Evolutionary conservation across 1,140 invertebrate species (phyloP).

Genomic region (Teleopsis dalmanni): DNA sequence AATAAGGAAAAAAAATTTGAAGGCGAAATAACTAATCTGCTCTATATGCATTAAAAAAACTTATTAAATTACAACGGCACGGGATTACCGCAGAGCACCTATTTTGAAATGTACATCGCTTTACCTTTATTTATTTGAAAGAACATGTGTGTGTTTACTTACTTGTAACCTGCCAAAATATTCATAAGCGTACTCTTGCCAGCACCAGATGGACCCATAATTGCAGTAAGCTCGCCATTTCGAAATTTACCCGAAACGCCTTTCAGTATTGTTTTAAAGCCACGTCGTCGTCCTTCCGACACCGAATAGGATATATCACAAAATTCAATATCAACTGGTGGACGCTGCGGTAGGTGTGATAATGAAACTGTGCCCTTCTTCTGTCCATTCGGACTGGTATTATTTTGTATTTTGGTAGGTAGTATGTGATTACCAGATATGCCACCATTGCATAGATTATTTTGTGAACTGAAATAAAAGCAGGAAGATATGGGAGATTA

Average conservation of each 20-base stretch:
- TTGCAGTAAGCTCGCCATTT: constrained; percentile 75
- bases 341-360: constrained; percentile 70
- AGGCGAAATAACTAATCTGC: too few relatives aligned
- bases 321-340: constrained; percentile 83
- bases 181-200: constrained; percentile 91
- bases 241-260: constrained; percentile 75
- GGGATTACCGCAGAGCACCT: too few relatives aligned
- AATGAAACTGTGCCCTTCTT: constrained; percentile 56
- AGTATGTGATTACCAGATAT: constrained; percentile 50
- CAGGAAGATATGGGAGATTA: not conserved
- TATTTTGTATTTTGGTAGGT: constrained; percentile 59
- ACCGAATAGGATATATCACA: constrained; percentile 76
- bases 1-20: too few relatives aligned
- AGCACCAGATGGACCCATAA: constrained; percentile 90
- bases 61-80: too few relatives aligned
- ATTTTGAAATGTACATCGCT: too few relatives aligned
- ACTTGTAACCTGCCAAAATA: constrained; percentile 84
- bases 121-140: too few relatives aligned
- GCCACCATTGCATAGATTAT: constrained; percentile 62
- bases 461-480: constrained; percentile 55
- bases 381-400: constrained; percentile 52
- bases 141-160: constrained; percentile 41
- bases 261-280: constrained; percentile 75
- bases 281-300: constrained; percentile 69
- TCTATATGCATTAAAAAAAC: too few relatives aligned